Evolutionary conservation across 2,888 invertebrate species (phyloP).

Genomic region (Diaphora mendica): DNA sequence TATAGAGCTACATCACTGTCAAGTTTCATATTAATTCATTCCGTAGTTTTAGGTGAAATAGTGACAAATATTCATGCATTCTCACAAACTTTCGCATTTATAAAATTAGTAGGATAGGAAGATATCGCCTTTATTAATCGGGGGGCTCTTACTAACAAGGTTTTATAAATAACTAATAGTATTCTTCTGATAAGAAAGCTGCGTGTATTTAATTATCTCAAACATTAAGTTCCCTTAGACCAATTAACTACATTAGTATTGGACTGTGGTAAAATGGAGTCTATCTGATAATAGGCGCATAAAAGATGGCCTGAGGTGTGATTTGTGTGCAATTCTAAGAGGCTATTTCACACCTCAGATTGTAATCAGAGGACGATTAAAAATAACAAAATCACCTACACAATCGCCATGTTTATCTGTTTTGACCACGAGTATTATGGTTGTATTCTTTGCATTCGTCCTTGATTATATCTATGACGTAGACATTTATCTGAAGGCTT

Average conservation of each 20-base stretch:
- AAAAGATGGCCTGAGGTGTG: constrained; percentile 38
- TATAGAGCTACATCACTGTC: no score
- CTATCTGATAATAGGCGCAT: constrained; percentile 15
- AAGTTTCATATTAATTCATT: no score
- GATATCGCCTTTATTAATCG: background rate
- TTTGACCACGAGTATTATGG: constrained; percentile 69
- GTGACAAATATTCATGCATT: no score
- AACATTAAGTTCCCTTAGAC: background rate
- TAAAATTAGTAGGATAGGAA: background rate
- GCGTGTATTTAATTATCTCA: background rate
- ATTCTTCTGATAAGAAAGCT: background rate
- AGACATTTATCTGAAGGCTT: constrained; percentile 50
- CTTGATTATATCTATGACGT: constrained; percentile 63
- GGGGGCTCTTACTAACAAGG: background rate
- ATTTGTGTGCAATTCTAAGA: constrained; percentile 27
- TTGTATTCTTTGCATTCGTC: constrained; percentile 50
- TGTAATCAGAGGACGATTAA: constrained; percentile 51
- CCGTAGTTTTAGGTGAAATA: no score
- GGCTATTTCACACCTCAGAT: constrained; percentile 44
- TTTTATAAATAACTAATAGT: background rate
- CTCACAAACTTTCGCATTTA: no score
- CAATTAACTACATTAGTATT: background rate
- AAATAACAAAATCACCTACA: constrained; percentile 52
- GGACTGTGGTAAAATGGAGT: background rate
- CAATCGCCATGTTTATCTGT: constrained; percentile 64